Conservation (phyloP, 2,113 vertebrate genomes). For the Pterocles burchelli region DNA sequence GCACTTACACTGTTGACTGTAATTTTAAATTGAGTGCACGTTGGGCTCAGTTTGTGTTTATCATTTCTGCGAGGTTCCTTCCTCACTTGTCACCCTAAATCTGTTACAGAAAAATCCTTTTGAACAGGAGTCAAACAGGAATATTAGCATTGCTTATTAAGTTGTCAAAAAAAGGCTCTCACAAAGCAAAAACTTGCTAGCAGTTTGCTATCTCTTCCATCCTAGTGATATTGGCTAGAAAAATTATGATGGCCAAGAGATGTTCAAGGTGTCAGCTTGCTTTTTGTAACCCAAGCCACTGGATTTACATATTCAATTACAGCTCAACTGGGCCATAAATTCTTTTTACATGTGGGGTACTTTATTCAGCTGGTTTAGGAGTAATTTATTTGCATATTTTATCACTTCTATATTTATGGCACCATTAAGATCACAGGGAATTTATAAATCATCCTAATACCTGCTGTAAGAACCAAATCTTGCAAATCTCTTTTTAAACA, state of each 20-base stretch:
- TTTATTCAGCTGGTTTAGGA: background rate
- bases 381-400: constrained; percentile 17
- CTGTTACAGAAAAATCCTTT: background rate
- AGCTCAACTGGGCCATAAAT: background rate
- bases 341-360: background rate
- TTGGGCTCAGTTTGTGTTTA: background rate
- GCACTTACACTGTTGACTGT: background rate
- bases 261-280: background rate
- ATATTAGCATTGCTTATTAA: background rate
- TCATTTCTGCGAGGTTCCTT: constrained; percentile 6
- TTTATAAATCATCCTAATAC: background rate
- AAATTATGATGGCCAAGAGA: background rate
- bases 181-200: background rate
- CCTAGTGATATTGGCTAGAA: background rate
- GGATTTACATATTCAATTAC: constrained; percentile 23
- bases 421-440: background rate
- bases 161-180: background rate
- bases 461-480: background rate
- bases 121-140: background rate
- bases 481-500: background rate
- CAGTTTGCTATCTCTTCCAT: background rate
- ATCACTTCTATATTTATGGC: background rate
- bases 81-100: background rate
- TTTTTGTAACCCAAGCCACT: background rate
- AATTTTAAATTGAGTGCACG: background rate